Base-by-base conservation (phyloP, 35 echinoderm and acorn worm genomes). In the Heliocidaris erythrogramma region DNA sequence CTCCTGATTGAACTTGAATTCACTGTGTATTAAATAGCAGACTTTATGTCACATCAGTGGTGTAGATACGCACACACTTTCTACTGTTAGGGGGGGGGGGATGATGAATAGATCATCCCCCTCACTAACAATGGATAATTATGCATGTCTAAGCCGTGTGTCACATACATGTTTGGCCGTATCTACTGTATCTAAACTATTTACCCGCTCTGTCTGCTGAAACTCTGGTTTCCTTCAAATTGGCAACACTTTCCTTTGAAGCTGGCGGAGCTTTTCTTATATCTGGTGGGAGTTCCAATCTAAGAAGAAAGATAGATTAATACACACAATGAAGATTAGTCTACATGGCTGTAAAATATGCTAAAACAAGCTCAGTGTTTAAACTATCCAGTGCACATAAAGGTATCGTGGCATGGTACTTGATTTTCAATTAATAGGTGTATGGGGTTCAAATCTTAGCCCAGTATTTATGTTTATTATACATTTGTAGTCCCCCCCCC, bases 211-310 rank as follows among this genome's bases (percentile, higher is more conserved):
- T 85, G 61, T 94, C 60, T 85, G 47, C 18, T 94, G 29, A 35
- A 31, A 47, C 48, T 7, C 16, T 48, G 9, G 31, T 86, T 59
- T 17, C 59, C 21, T 35, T 32, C 30, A 94, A 85, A 35, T 94
- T 86, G 48, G 48, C 85, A 94, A 92, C 48, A 49, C 10, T 18
- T 92, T 94, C 78, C 47, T 94, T 85, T 30, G 71, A 94, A 10
- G 94, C 48, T 30, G 71, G 71, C 5, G 94, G 78, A 78, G 93
- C 93, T 49, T 86, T 94, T 30, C 32, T 31, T 3, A 92, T 92
- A 92, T 92, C 91, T 21, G 31, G 18, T 47, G 91, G 91, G 48
- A 92, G 91, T 30, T 49, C 78, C 78, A 94, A 85, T 32, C 60
- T 94, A 30, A 69, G 35, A 16, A 1, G 48, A 50, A 13, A 85